Evolutionary conservation across 2,888 invertebrate genomes (phyloP).

Genomic region (Cataglyphis rosenhaueri): DNA sequence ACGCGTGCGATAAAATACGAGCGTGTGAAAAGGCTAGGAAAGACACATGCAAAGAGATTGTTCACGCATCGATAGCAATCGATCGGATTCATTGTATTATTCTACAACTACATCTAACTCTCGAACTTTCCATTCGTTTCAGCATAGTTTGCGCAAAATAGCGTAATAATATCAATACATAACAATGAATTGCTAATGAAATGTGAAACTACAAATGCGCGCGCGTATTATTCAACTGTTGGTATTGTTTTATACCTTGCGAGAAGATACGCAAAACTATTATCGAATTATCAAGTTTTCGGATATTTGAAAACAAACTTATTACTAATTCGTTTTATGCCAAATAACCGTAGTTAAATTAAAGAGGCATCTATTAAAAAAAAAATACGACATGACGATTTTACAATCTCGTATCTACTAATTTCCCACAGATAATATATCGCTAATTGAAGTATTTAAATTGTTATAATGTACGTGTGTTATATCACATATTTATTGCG

Average conservation of each 20-base stretch:
- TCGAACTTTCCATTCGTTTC: neutral
- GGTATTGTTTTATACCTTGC: neutral
- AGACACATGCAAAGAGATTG: neutral
- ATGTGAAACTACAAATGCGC: neutral
- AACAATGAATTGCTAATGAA: neutral
- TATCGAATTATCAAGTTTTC: neutral
- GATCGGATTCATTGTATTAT: neutral
- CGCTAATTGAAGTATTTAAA: neutral
- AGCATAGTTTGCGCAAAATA: neutral
- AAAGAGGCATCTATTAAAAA: neutral
- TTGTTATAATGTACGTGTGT: neutral
- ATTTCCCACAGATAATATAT: neutral
- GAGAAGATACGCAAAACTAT: neutral
- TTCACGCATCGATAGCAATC: neutral
- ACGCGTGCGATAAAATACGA: neutral
- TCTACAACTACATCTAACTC: neutral
- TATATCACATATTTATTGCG: neutral
- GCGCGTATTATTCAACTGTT: neutral
- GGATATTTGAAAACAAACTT: too few species aligned
- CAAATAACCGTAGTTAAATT: neutral
- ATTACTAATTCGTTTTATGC: too few species aligned
- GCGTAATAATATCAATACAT: neutral
- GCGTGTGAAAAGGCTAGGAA: neutral
- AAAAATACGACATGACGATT: neutral
- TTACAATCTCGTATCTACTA: neutral